Evolutionary conservation across 2,888 invertebrate species (phyloP).

Genomic region (Lasioglossum malachurum): DNA sequence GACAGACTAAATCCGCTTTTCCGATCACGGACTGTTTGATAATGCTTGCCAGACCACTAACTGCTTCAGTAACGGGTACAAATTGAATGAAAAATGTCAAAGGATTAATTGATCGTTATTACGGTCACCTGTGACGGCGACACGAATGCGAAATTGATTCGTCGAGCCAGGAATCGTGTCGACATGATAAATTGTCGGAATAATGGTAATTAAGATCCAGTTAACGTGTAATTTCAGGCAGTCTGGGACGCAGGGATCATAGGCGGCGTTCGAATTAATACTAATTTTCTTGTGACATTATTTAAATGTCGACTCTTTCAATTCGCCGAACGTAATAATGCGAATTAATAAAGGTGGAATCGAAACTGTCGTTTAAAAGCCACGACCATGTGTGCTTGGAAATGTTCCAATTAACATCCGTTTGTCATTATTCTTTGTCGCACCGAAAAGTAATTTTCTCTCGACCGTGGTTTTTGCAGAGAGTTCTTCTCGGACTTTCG

Average conservation of each 20-base stretch:
- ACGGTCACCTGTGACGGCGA: neutral
- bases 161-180: neutral
- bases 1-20: neutral
- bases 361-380: neutral
- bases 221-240: conserved; percentile 30
- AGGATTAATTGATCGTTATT: conserved; percentile 2
- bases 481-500: neutral
- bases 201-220: conserved; percentile 26
- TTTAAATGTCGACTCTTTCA: conserved; percentile 15
- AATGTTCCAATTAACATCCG: neutral
- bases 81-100: neutral
- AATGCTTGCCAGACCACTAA: neutral
- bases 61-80: neutral
- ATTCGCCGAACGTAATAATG: neutral
- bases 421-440: neutral
- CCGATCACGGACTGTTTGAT: neutral
- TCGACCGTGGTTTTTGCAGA: neutral
- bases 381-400: neutral
- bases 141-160: neutral
- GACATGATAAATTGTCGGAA: neutral
- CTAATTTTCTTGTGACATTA: conserved; percentile 19
- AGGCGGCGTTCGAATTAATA: conserved; percentile 21
- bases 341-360: conserved; percentile 25
- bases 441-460: neutral
- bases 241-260: neutral